Conservation (phyloP, 2,888 invertebrate species). For the Thera obeliscata region DNA sequence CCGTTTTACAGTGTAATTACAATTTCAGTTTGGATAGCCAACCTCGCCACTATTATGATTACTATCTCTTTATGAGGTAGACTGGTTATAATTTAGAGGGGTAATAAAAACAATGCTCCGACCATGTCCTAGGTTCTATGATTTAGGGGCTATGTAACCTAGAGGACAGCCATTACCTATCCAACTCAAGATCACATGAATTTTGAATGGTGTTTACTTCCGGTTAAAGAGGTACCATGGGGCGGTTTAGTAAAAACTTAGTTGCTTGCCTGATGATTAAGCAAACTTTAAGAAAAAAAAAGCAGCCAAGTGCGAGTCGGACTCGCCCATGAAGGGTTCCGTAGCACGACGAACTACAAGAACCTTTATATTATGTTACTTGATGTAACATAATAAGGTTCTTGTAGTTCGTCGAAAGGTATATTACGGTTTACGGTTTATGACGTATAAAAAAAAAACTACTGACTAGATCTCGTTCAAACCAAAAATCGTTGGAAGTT, state of each 20-base stretch:
- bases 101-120: slow-evolving; percentile 23
- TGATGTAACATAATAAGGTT: too few relatives aligned
- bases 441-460: too few relatives aligned
- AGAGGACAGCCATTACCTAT: slow-evolving; percentile 1
- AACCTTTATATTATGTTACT: too few relatives aligned
- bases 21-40: slow-evolving; percentile 10
- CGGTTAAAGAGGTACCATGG: neutral
- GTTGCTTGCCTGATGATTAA: too few relatives aligned
- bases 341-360: too few relatives aligned
- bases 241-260: neutral
- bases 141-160: slow-evolving; percentile 13
- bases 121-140: slow-evolving; percentile 19
- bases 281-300: too few relatives aligned
- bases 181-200: neutral
- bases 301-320: too few relatives aligned
- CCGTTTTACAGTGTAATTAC: slow-evolving; percentile 9
- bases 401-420: too few relatives aligned
- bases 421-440: too few relatives aligned
- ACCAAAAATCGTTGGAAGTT: too few relatives aligned
- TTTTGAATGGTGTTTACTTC: neutral
- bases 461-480: too few relatives aligned
- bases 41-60: slow-evolving; percentile 12
- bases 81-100: slow-evolving; percentile 25
- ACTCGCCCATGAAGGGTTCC: too few relatives aligned
- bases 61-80: slow-evolving; percentile 12